A percentile compares a stretch with the other conserved stretches of the same genome.
These are phyloP conservation scores for Phaonia tiefii DNA, from an alignment of 2,888 invertebrate genomes.

Conservation along the genomic window DNA sequence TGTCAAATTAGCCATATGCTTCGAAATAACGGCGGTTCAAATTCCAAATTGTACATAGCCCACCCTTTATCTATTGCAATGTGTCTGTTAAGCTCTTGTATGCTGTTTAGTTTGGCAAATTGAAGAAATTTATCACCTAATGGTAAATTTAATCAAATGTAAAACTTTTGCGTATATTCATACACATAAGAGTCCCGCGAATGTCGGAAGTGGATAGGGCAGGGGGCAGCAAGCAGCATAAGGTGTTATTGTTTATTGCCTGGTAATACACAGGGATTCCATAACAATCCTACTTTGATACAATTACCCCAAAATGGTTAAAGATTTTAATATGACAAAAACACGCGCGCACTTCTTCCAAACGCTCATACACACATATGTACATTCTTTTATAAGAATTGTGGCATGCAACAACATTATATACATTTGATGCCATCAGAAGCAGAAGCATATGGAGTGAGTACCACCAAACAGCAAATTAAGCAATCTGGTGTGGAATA, in stretches of 20 bases:
- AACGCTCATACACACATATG: not conserved
- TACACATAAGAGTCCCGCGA: too few species aligned
- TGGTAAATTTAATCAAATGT: slow-evolving; percentile 52
- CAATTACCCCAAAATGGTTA: slow-evolving; percentile 47
- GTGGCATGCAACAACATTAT: not conserved
- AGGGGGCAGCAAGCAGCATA: slow-evolving; percentile 11
- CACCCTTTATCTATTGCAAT: too few species aligned
- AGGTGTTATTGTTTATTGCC: slow-evolving; percentile 51
- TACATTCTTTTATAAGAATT: not conserved
- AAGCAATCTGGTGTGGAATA: not conserved
- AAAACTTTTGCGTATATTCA: slow-evolving; percentile 24
- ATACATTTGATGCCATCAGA: slow-evolving; percentile 8
- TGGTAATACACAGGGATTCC: slow-evolving; percentile 38
- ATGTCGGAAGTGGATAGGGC: not conserved
- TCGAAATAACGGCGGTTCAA: too few species aligned
- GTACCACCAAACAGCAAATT: slow-evolving; percentile 3
- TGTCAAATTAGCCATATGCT: too few species aligned
- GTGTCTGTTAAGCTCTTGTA: not conserved
- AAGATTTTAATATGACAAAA: slow-evolving; percentile 33
- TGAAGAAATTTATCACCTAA: slow-evolving; percentile 42
- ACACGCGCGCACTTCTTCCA: not conserved
- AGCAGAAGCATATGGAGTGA: not conserved
- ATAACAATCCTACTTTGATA: slow-evolving; percentile 41
- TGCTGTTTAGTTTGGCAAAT: not conserved
- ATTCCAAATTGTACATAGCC: too few species aligned